Conservation (phyloP, 2,888 invertebrate species). For the Epinotia demarniana region DNA sequence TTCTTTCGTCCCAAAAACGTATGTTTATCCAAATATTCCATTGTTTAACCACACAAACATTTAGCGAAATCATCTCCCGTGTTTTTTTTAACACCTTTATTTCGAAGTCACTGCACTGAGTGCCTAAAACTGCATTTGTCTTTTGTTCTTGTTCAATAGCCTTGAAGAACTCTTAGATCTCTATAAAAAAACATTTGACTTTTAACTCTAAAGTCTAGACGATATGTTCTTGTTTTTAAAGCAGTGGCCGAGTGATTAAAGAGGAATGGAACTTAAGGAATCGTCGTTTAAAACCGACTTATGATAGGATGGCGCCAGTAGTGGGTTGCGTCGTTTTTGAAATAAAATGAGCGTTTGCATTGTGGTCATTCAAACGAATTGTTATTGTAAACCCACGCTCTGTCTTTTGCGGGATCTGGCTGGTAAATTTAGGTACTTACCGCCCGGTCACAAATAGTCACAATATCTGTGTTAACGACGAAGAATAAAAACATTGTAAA, state of each 20-base stretch:
- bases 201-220: not conserved
- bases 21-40: slow-evolving; percentile 23
- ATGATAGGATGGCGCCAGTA: not conserved
- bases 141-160: not conserved
- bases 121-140: slow-evolving; percentile 9
- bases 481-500: too few species aligned
- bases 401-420: not conserved
- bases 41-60: slow-evolving; percentile 21
- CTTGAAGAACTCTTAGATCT: not conserved
- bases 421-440: not conserved
- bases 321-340: not conserved
- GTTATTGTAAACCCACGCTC: slow-evolving; percentile 30
- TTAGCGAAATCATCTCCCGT: slow-evolving; percentile 17
- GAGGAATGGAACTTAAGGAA: not conserved
- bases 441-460: too few species aligned
- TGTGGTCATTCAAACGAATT: slow-evolving; percentile 25
- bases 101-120: slow-evolving; percentile 13
- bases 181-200: not conserved
- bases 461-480: too few species aligned
- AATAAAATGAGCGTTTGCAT: slow-evolving; percentile 23
- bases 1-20: not conserved
- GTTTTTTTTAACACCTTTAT: slow-evolving; percentile 30
- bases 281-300: not conserved
- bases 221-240: not conserved
- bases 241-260: not conserved